A percentile compares a stretch with the other conserved stretches of the same genome.
These are phyloP conservation scores for Mus minutoides DNA, from an alignment of 2,797 vertebrate species.

Conservation along the genomic window DNA sequence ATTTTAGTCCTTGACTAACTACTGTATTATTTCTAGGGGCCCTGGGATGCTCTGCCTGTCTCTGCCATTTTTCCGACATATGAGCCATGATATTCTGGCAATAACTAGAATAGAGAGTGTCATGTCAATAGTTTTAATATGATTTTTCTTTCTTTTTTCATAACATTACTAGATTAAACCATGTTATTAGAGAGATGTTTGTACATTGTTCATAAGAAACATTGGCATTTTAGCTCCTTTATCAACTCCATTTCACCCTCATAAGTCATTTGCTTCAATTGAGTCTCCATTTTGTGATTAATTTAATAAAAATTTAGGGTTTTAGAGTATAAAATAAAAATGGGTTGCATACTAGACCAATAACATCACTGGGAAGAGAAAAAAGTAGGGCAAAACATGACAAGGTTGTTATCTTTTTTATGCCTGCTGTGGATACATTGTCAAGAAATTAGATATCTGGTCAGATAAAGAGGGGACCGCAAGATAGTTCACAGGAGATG, in stretches of 20 bases:
- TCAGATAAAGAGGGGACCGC: background rate
- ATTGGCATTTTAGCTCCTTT: slow-evolving; percentile 18
- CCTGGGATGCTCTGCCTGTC: background rate
- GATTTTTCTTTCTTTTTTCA: slow-evolving; percentile 5
- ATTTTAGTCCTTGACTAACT: slow-evolving; percentile 54
- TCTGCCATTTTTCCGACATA: slow-evolving; percentile 30
- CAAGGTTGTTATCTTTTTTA: background rate
- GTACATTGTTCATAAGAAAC: slow-evolving; percentile 14
- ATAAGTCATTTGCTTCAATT: background rate
- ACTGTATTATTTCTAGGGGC: slow-evolving; percentile 54
- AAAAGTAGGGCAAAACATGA: background rate
- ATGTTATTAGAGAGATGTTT: slow-evolving; percentile 36
- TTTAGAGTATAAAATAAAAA: background rate
- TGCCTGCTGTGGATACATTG: background rate
- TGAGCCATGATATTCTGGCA: background rate
- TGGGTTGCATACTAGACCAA: background rate
- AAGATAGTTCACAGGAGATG: background rate
- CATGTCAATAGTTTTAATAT: background rate
- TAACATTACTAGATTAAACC: slow-evolving; percentile 36
- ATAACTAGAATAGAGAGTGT: slow-evolving; percentile 31
- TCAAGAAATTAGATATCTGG: background rate
- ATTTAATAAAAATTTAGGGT: background rate
- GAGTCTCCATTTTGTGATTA: slow-evolving; percentile 35
- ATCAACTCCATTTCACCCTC: slow-evolving; percentile 31
- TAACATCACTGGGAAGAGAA: background rate